Conservation (phyloP, 2,113 vertebrate genomes). For the Callipepla squamata region DNA sequence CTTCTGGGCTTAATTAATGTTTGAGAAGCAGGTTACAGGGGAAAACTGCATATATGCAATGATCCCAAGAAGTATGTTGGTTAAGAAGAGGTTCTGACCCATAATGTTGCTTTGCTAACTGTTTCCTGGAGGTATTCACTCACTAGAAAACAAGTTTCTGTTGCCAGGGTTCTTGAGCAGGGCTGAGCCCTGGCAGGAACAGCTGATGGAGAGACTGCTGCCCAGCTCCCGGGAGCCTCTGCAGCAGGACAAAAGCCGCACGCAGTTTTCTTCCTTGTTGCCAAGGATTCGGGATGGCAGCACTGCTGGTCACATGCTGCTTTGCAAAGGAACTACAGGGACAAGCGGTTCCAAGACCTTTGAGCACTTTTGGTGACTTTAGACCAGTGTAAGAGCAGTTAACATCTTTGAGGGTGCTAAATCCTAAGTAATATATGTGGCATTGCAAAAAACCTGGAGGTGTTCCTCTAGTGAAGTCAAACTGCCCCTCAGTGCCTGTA, state of each 20-base stretch:
- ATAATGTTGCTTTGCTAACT: neutral
- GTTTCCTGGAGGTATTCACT: neutral
- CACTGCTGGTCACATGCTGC: accelerated
- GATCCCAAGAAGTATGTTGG: neutral
- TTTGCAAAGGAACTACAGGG: neutral
- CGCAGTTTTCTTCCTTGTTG: accelerated
- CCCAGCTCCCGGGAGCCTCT: no score
- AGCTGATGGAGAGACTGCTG: neutral
- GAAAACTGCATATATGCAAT: neutral
- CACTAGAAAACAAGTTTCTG: accelerated
- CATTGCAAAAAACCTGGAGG: neutral
- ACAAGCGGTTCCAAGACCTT: neutral
- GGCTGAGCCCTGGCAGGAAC: accelerated
- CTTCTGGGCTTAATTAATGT: neutral
- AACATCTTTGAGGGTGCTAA: neutral
- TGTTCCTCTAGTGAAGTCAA: neutral
- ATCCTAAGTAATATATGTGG: neutral
- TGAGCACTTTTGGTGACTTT: no score
- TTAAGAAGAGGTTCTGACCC: neutral
- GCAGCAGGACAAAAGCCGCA: neutral
- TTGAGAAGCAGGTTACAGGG: neutral
- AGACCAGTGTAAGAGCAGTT: neutral
- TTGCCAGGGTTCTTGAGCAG: neutral
- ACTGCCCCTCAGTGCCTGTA: neutral
- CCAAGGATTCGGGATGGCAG: neutral